Base-by-base conservation (phyloP, 2,888 invertebrate species). In the Eupithecia tripunctaria region DNA sequence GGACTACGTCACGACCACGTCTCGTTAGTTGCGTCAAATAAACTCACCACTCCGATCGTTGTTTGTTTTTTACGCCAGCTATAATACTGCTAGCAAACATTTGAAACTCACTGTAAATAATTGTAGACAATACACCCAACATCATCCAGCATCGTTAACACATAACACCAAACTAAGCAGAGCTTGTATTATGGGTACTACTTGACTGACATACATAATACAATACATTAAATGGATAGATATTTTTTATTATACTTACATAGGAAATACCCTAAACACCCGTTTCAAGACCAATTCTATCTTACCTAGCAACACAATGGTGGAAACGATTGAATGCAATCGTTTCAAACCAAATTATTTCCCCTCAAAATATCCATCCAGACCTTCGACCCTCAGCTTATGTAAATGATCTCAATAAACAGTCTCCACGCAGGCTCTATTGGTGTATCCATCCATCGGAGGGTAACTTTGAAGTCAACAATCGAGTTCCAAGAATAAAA, bases 351-450 rank as follows among this genome's bases (percentile, higher is more conserved):
- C n/a, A 62, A 62, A 62, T 59, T 25, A 59, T 27, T 62, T 62
- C n/a, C 18, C 10, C 4, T 27, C 29, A 32, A 62, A 62, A 18
- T 18, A 29, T 62, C n/a, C 27, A 32, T 29, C 29, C 59, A 25
- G 8, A n/a, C 29, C 10, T n/a, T 18, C 62, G 10, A 32, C 32
- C 32, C 62, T 62, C 32, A 18, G 29, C 18, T 62, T 62, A 62
- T 62, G 62, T 62, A 62, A 62, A 32, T 62, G 62, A 18, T 62
- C 32, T n/a, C 62, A 32, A 62, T 32, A 21, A 21, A 51, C 47
- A 62, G 29, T 32, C 18, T 60, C 56, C 18, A 62, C 62, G n/a
- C 62, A 62, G 25, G 62, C 27, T 62, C 29, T 32, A 18, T 32
- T 32, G 15, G 27, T 59, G 62, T 62, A 32, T 62, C 32, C 25